Evolutionary conservation across 2,113 vertebrate genomes (phyloP).

Genomic region (Notothenia coriiceps): DNA sequence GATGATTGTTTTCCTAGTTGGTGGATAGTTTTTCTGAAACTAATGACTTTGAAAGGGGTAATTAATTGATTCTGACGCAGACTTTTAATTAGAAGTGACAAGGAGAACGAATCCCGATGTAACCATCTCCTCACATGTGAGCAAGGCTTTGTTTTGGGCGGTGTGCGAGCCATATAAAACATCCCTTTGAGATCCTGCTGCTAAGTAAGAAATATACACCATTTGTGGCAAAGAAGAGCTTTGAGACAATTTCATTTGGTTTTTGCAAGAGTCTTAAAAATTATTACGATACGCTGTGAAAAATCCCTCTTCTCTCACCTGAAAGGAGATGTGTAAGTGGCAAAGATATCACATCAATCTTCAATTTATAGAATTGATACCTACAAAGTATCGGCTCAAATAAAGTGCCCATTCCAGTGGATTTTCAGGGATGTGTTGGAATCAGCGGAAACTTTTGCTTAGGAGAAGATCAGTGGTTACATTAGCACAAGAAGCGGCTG

Average conservation of each 20-base stretch:
- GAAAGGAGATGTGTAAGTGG: not conserved
- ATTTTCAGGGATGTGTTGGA: not conserved
- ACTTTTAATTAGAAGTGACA: conserved; percentile 91
- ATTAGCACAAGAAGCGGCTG: not conserved
- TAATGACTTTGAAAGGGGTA: conserved; percentile 86
- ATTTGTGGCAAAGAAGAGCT: not conserved
- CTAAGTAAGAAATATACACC: not conserved
- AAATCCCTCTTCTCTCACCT: not conserved
- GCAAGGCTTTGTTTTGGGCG: not conserved
- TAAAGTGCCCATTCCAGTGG: not conserved
- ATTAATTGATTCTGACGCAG: conserved; percentile 88
- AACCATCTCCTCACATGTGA: conserved; percentile 79
- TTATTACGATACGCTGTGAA: not conserved
- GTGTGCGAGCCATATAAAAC: conserved; percentile 2
- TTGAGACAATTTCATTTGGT: not conserved
- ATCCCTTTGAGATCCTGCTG: not conserved
- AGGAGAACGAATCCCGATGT: conserved; percentile 81
- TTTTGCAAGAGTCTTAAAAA: conserved; percentile 2
- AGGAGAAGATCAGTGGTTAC: not conserved
- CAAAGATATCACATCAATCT: not conserved
- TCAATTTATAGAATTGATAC: not conserved
- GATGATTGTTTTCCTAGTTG: conserved; percentile 88
- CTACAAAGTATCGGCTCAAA: not conserved
- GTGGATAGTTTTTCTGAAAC: conserved; percentile 88
- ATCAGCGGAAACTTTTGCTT: not conserved